Evolutionary conservation across 1,140 invertebrate genomes (phyloP), one percentile per base, ranked within the genome.

Genomic region (Formica exsecta): DNA sequence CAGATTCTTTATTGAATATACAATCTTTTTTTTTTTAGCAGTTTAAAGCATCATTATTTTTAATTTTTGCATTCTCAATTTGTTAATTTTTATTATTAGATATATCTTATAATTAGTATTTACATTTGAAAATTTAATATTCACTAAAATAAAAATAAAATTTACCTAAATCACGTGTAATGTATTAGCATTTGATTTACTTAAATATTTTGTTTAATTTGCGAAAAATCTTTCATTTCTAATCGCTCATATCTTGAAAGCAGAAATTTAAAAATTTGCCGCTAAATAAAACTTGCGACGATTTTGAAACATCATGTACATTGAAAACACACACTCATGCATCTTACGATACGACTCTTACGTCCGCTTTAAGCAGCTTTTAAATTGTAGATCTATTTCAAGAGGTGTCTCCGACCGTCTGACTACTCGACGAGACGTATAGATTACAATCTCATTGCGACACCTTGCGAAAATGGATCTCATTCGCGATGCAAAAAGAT

Each of bases 401-500:
- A 77, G 81, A 77, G 44, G 81, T 85, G 73, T 77, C 81, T 65
- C 59, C 73, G 32, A 85, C 41, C 61, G 81, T 75, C 81, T 74
- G 79, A 83, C 68, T 83, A 83, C 54, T 83, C 57, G 41, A 83
- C 59, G 73, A 85, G 73, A 77, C 73, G 70, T 77, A 77, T 76
- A 66, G 81, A 85, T 85, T 77, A 77, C 81, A 77, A 77, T 85
- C 62, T 77, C 74, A 85, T 85, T 85, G 71, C 73, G 61, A 85
- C 81, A 77, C 61, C 81, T 76, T 61, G 81, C 73, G 41, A 59
- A 85, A 77, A 62, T 77, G 73, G 70, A 77, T 77, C 81, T 85
- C 81, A 77, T 85, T 85, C 73, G 71, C 70, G 73, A 85, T 85
- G 81, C 61, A 85, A 85, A 83, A 76, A 57, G 81, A 85, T 85